phyloP scores from a whole-genome alignment of 1,140 invertebrate genomes.

The Caligus rogercresseyi region DNA sequence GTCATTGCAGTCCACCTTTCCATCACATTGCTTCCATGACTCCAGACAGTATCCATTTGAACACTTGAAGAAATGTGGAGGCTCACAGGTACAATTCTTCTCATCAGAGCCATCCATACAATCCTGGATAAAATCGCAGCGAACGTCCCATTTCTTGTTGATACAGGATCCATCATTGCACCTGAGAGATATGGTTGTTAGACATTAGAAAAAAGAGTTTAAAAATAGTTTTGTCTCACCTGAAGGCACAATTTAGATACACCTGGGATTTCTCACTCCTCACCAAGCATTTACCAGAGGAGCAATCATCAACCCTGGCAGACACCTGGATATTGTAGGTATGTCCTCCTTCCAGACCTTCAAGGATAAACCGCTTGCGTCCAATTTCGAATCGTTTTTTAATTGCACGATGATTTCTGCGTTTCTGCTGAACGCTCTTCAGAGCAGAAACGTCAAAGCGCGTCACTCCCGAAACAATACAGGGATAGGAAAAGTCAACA shows the following conservation, averaged over 20 bases:
- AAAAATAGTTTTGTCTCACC: neutral
- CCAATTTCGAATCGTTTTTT: neutral
- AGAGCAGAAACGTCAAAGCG: neutral
- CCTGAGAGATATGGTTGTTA: no score
- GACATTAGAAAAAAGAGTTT: neutral
- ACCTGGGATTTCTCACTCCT: neutral
- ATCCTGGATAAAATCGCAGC: conserved; percentile 10
- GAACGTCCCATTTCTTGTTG: conserved; percentile 2
- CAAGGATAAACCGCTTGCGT: neutral
- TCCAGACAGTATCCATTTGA: conserved; percentile 3
- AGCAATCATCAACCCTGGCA: neutral
- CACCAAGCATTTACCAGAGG: neutral
- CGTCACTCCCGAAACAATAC: neutral
- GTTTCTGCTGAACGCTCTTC: neutral
- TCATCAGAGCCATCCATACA: conserved; percentile 17
- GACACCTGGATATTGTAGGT: neutral
- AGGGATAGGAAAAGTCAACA: neutral
- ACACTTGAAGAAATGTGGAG: conserved; percentile 1
- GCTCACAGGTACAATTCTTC: conserved; percentile 11
- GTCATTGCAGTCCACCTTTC: conserved; percentile 12
- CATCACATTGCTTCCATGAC: conserved; percentile 12
- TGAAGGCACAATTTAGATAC: neutral
- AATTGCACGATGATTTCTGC: neutral
- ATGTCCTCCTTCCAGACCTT: neutral
- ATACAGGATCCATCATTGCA: conserved; percentile 11